These are phyloP conservation scores for Bovichtus variegatus DNA, from an alignment of 2,797 vertebrate genomes.

Conservation along the genomic window DNA sequence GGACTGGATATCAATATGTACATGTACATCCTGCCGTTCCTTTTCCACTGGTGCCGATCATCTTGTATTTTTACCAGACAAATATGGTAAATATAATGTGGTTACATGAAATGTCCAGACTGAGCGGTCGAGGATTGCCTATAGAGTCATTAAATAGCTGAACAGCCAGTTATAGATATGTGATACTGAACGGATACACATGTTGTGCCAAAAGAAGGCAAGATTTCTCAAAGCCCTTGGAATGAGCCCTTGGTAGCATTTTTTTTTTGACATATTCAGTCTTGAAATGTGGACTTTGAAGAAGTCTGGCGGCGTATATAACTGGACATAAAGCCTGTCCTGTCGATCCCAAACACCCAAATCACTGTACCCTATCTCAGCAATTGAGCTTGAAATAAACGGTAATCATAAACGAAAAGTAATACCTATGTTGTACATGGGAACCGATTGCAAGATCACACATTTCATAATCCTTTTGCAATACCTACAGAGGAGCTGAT, in stretches of 20 bases:
- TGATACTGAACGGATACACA: background rate
- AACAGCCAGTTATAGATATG: background rate
- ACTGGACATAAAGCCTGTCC: no score
- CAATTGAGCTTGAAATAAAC: background rate
- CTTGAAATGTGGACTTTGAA: background rate
- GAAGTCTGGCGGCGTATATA: no score
- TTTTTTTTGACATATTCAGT: background rate
- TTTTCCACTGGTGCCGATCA: background rate
- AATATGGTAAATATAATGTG: background rate
- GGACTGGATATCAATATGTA: background rate
- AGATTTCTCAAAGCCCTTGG: background rate
- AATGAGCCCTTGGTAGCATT: background rate
- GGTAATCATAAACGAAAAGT: background rate
- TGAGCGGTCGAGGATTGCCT: background rate
- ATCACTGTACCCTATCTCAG: no score
- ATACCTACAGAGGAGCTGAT: constrained; percentile 37
- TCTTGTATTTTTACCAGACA: background rate
- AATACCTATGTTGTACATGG: background rate
- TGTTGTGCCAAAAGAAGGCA: background rate
- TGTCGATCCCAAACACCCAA: background rate
- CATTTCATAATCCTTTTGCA: constrained; percentile 37
- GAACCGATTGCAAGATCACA: constrained; percentile 2
- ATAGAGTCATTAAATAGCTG: background rate
- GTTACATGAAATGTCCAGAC: background rate
- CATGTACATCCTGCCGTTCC: background rate